Conservation (phyloP, 2,888 invertebrate species). For the Oscheius sp. region DNA sequence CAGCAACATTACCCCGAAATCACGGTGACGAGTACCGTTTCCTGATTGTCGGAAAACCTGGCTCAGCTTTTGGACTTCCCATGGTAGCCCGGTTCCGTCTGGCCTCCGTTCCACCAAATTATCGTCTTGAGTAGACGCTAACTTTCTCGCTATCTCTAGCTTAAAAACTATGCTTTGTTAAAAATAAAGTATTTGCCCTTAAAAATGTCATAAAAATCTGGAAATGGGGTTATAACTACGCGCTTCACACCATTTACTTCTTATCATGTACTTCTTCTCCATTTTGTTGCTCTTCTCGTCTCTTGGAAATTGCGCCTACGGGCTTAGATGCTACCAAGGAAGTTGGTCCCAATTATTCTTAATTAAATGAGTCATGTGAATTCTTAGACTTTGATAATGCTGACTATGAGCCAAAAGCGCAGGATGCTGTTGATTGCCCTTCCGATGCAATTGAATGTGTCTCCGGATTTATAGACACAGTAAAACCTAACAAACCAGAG, state of each 20-base stretch:
- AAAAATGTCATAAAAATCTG: background rate
- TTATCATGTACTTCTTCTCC: slow-evolving; percentile 17
- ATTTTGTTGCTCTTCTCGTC: slow-evolving; percentile 1
- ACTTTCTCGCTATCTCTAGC: background rate
- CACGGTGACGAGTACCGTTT: too few relatives aligned
- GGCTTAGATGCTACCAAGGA: slow-evolving; percentile 1
- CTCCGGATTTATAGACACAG: background rate
- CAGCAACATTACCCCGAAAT: too few relatives aligned
- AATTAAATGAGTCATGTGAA: background rate
- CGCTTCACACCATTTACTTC: slow-evolving; percentile 5
- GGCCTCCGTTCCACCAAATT: too few relatives aligned
- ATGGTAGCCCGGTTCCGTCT: too few relatives aligned
- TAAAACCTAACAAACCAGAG: background rate
- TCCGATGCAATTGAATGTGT: slow-evolving; percentile 2
- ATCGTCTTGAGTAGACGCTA: too few relatives aligned
- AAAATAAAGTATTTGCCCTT: background rate
- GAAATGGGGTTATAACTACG: too few relatives aligned
- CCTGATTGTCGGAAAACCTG: too few relatives aligned
- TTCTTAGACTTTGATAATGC: slow-evolving; percentile 2
- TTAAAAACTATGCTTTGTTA: background rate
- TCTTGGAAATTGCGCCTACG: background rate
- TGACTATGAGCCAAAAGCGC: background rate
- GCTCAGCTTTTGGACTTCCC: too few relatives aligned
- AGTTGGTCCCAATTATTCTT: background rate
- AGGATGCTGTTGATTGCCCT: background rate